Conservation (phyloP, 2,797 vertebrate genomes). For the Tarsius wallacei region DNA sequence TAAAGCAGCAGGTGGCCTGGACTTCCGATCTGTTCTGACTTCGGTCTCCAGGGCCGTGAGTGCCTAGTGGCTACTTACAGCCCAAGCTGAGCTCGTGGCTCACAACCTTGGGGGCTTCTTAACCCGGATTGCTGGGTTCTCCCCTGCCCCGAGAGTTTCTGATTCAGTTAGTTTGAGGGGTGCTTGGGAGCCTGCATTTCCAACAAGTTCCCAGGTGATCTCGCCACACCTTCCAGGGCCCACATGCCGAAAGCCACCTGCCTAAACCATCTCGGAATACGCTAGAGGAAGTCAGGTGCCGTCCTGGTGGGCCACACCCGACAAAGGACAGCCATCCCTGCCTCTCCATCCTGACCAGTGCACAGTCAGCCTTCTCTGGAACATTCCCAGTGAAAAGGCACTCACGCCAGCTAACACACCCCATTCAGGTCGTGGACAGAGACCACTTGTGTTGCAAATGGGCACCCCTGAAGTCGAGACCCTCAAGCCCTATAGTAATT, state of each 20-base stretch:
- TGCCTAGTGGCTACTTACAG: too few relatives aligned
- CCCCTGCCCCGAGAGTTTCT: not conserved
- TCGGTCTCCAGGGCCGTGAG: not conserved
- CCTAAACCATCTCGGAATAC: not conserved
- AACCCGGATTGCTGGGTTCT: too few relatives aligned
- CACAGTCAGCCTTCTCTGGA: not conserved
- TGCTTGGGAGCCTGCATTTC: not conserved
- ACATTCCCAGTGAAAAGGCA: not conserved
- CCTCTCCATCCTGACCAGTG: too few relatives aligned
- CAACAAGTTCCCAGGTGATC: not conserved
- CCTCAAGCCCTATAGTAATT: not conserved
- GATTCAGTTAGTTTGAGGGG: not conserved
- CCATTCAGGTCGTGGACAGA: not conserved
- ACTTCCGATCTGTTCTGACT: not conserved
- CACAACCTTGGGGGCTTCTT: not conserved
- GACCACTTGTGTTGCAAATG: not conserved
- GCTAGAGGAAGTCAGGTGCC: not conserved
- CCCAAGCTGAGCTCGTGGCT: not conserved
- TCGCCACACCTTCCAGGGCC: not conserved
- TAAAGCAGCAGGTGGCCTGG: too few relatives aligned
- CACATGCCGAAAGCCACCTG: not conserved
- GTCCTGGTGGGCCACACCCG: not conserved
- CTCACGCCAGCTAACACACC: not conserved
- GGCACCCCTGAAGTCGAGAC: not conserved
- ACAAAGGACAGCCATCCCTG: fast-evolving